Conservation (phyloP, 2,797 vertebrate genomes). For the Australoheros facetus region DNA sequence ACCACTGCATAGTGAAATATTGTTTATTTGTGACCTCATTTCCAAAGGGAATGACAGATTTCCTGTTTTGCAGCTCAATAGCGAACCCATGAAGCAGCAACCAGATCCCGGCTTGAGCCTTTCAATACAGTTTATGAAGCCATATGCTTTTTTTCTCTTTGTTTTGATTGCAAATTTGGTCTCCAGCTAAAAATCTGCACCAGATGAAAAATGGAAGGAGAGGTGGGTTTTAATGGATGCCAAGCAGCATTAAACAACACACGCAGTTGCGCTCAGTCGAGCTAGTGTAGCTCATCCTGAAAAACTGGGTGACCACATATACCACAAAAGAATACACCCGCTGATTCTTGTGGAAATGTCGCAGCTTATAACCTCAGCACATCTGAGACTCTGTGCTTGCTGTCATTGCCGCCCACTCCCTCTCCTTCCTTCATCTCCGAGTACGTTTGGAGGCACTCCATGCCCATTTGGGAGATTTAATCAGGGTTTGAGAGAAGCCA, state of each 20-base stretch:
- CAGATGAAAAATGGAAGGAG: constrained; percentile 59
- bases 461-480: constrained; percentile 54
- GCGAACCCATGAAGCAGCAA: constrained; percentile 4
- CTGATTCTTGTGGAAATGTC: constrained; percentile 38
- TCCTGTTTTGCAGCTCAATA: constrained; percentile 16
- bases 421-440: constrained; percentile 25
- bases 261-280: constrained; percentile 15
- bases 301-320: constrained; percentile 22
- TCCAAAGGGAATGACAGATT: constrained; percentile 2
- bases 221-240: constrained; percentile 16
- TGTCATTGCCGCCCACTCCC: constrained; percentile 8
- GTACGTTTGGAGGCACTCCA: constrained; percentile 48
- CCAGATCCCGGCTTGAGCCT: constrained; percentile 5
- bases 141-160: constrained; percentile 7
- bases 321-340: not conserved
- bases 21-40: not conserved
- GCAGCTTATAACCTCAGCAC: constrained; percentile 1
- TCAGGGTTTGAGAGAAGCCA: constrained; percentile 48
- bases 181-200: constrained; percentile 58
- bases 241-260: constrained; percentile 14
- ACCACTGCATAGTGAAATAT: not conserved
- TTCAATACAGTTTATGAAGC: constrained; percentile 14
- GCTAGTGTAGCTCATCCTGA: constrained; percentile 26
- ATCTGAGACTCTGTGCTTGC: constrained; percentile 14
- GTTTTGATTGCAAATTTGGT: constrained; percentile 27